These are phyloP conservation scores for Pardosa pseudoannulata DNA, from an alignment of 2,888 invertebrate genomes.

Conservation along the genomic window DNA sequence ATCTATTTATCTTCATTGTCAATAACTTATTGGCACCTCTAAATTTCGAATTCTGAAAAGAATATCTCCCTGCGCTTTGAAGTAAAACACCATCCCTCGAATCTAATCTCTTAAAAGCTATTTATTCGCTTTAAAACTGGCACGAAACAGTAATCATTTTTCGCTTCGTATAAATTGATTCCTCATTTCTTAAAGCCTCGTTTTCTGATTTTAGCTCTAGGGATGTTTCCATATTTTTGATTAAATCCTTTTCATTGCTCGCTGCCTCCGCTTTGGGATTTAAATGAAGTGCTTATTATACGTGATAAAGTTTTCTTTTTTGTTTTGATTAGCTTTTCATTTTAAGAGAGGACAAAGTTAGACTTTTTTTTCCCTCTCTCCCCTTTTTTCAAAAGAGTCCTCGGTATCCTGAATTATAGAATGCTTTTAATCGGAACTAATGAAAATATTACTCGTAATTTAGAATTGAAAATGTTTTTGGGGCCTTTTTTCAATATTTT, in stretches of 20 bases:
- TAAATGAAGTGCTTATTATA: constrained; percentile 48
- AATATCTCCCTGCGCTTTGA: constrained; percentile 33
- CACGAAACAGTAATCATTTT: constrained; percentile 63
- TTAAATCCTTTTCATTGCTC: constrained; percentile 66
- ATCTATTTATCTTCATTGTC: constrained; percentile 24
- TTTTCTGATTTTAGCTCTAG: constrained; percentile 49
- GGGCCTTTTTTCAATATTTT: neutral
- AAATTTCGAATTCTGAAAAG: constrained; percentile 37
- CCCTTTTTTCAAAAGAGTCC: neutral
- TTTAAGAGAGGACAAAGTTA: neutral
- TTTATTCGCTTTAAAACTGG: constrained; percentile 60
- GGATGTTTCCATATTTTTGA: constrained; percentile 52
- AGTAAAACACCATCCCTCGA: constrained; percentile 5
- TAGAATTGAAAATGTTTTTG: constrained; percentile 2
- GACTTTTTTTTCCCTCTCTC: neutral
- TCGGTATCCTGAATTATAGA: neutral
- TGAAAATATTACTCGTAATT: constrained; percentile 9
- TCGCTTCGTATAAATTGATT: constrained; percentile 56
- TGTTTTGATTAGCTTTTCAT: constrained; percentile 3
- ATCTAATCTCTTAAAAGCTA: constrained; percentile 69
- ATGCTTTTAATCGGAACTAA: neutral
- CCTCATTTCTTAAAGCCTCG: constrained; percentile 59
- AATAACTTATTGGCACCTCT: neutral
- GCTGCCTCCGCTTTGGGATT: constrained; percentile 41
- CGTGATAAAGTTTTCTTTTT: neutral